Evolutionary conservation across 2,797 vertebrate genomes (phyloP), one percentile per base, ranked within the genome.

Genomic region (Lithobates pipiens): DNA sequence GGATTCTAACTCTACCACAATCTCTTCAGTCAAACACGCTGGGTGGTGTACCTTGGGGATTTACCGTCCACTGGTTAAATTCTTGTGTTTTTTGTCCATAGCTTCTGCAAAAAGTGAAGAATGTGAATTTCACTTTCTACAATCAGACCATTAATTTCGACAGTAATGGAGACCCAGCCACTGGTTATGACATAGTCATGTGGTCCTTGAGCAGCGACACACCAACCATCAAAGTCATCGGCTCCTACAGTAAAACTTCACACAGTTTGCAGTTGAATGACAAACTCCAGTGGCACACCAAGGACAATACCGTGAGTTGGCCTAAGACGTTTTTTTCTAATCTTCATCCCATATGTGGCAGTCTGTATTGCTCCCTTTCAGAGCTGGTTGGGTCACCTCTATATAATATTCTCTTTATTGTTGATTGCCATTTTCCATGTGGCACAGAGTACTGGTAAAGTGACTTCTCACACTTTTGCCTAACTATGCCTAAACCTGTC

Each of bases 81-180:
- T 54, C 13, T 18, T 54, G 15, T 54, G 5, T 65, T 34, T 27
- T 27, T 70, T 16, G 10, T 27, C 34, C 87, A 76, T 88, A 98
- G 96, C 93, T 98, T 88, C 90, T 97, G 15, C 88, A 92, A 75
- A 91, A 95, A 90, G 89, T 97, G 72, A 93, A 83, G 89, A 93
- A 91, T 75, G 95, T 95, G 9, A 94, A 96, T 83, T 98, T 98
- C 82, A 93, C 88, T 7, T 91, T 97, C 21, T 89, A 94, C 0
- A 87, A 94, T 5, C 90, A 89, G 13, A 89, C 0, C 4, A 88
- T 98, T 85, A 87, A 89, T 2, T 97, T 97, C 34, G 90, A 97
- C 34, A 57, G 89, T 29, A 90, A 91, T 0, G 95, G 96, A 11
- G 93, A 96, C 75, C 90, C 93, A 2, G 32, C 32, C 4, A 91